Evolutionary conservation across 2,888 invertebrate genomes (phyloP), one percentile per base, ranked within the genome.

Genomic region (Amblyjoppa proteus): DNA sequence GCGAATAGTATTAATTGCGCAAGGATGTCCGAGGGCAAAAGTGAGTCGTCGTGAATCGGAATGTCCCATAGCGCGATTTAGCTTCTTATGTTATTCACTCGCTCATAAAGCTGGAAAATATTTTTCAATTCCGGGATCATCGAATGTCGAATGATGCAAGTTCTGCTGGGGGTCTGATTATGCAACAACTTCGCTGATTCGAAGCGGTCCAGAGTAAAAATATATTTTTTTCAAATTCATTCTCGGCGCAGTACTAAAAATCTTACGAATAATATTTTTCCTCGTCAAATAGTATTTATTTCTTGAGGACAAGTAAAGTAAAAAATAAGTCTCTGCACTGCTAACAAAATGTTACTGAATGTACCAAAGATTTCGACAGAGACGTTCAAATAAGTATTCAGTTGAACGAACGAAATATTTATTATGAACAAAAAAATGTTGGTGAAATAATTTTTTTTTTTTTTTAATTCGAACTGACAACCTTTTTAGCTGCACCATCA

Each of bases 121-220:
- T 91, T 91, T 90, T 91, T 87, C 87, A 88, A 88, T 84, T 49
- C 56, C 16, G 87, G 86, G 86, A 87, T 91, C 88, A 88, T 85
- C 82, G 71, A 70, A 77, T 77, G 89, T 85, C 81, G 64, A 71
- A 68, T 91, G 90, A 92, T 86, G 91, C 89, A 90, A 91, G 75
- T 88, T 71, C 85, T 88, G 92, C 91, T 91, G 92, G 92, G 91
- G 92, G 92, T 92, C 91, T 64, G 83, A 88, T 88, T 80, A 82
- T 83, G 88, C 88, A 88, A 76, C 81, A 88, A 88, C 83, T 25
- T 38, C 75, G 45, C 45, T 66, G 49, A 5, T 25, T 56, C 20
- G 25, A 20, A 9, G 56, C 56, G 9, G 58, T 66, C 45, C 38
- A 20, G 16, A 61, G 31, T 56, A 79, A 61, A 34, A 38, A 4